A percentile compares a stretch with the other conserved stretches of the same genome.
phyloP scores from a whole-genome alignment of 2,888 invertebrate species.

The Bombylius discolor region DNA sequence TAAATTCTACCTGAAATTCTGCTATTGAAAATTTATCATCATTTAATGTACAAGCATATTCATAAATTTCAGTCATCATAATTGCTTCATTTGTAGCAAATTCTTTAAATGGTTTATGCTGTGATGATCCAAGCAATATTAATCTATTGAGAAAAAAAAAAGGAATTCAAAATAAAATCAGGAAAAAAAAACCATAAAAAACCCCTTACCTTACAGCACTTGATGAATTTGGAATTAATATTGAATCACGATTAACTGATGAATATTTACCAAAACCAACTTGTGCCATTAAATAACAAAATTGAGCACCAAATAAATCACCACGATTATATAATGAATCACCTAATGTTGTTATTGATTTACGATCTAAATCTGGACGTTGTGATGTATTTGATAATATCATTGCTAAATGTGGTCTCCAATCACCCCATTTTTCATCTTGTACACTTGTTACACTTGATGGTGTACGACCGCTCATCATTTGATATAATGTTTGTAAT shows the following conservation, averaged over 20 bases:
- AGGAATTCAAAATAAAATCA: background rate
- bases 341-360: slow-evolving; percentile 61
- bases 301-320: slow-evolving; percentile 81
- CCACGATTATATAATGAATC: slow-evolving; percentile 62
- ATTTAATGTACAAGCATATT: slow-evolving; percentile 76
- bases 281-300: slow-evolving; percentile 78
- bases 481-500: slow-evolving; percentile 84
- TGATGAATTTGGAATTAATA: slow-evolving; percentile 15
- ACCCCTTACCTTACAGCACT: slow-evolving; percentile 19
- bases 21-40: slow-evolving; percentile 58
- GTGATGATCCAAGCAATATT: slow-evolving; percentile 66
- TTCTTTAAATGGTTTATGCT: slow-evolving; percentile 46
- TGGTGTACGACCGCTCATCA: slow-evolving; percentile 71
- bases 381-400: slow-evolving; percentile 74
- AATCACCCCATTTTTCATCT: slow-evolving; percentile 77
- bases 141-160: slow-evolving; percentile 42
- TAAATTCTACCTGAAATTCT: slow-evolving; percentile 51
- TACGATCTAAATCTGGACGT: slow-evolving; percentile 62
- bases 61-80: slow-evolving; percentile 90
- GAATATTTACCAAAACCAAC: slow-evolving; percentile 34
- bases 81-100: slow-evolving; percentile 74
- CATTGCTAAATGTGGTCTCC: slow-evolving; percentile 95
- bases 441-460: slow-evolving; percentile 52
- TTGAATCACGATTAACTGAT: slow-evolving; percentile 14
- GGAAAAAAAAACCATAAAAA: background rate